Base-by-base conservation (phyloP, 2,888 invertebrate genomes). In the Cecidostiba fungosa region DNA sequence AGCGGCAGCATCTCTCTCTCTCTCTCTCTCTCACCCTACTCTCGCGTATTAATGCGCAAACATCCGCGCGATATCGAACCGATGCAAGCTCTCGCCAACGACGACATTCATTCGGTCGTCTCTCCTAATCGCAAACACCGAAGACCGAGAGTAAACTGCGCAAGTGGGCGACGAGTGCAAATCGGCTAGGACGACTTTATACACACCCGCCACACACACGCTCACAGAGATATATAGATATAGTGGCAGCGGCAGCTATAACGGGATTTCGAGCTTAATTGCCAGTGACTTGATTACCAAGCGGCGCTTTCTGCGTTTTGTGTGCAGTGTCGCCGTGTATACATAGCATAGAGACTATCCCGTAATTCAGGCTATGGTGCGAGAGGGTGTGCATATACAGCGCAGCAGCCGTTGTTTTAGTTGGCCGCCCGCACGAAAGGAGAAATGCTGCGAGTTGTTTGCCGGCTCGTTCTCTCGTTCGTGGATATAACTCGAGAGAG, bases 251-350 rank as follows among this genome's bases (percentile, higher is more conserved):
- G 39, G n/a, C 62, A 39, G n/a, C 19, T n/a, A 72, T n/a, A 36
- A 70, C 69, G 6, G 29, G 72, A 72, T 72, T 39, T 72, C 72
- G 72, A 43, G n/a, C 43, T 72, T 72, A 72, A 72, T 72, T 72
- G 72, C 19, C 12, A 39, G 39, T 3, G 23, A 72, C 36, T 72
- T 72, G 72, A 72, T 72, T 72, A 23, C 72, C 39, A 16, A 19
- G 23, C 4, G 39, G 3, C 54, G 16, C 14, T 50, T 19, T 50
- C 50, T 50, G 50, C 50, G 50, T 50, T 16, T 50, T 16, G 36
- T 19, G 32, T 26, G 10, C 69, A 23, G 16, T 10, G 26, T 14
- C 32, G 39, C 32, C 1, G 16, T 19, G 32, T 12, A 16, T 69
- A 69, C 32, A n/a, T n/a, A n/a, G 54, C 54, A 6, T 1, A n/a